Conservation (phyloP, 2,113 vertebrate genomes). For the Hippopotamus amphibius region DNA sequence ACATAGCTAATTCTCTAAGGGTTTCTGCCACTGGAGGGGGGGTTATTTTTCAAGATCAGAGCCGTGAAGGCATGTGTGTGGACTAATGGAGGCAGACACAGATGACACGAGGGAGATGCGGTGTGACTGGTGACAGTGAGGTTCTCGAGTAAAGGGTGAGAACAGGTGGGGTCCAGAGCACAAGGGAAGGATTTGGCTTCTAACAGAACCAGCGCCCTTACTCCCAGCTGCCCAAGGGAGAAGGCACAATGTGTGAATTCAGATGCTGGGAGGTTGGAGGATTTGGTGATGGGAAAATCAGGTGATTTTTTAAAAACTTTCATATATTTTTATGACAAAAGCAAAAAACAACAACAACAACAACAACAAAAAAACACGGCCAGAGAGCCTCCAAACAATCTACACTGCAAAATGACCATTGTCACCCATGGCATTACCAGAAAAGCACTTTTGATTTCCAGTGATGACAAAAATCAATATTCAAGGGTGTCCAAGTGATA, state of each 20-base stretch:
- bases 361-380: not conserved
- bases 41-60: not conserved
- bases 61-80: not conserved
- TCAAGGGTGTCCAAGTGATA: constrained; percentile 23
- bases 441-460: constrained; percentile 63
- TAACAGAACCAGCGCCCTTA: not conserved
- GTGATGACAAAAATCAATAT: constrained; percentile 58
- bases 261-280: not conserved
- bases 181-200: not conserved
- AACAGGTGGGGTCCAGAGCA: not conserved
- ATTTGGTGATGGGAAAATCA: constrained; percentile 1
- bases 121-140: not conserved
- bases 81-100: not conserved
- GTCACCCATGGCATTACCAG: not conserved
- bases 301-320: not conserved
- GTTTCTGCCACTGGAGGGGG: not conserved
- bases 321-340: not conserved
- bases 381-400: not conserved
- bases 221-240: not conserved
- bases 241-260: not conserved
- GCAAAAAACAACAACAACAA: not conserved
- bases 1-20: not conserved
- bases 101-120: not conserved
- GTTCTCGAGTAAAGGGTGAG: not conserved
- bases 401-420: constrained; percentile 36